A percentile compares a stretch with the other conserved stretches of the same genome.
These are phyloP conservation scores for Megastigmus dorsalis DNA, from an alignment of 2,888 invertebrate genomes.

Conservation along the genomic window DNA sequence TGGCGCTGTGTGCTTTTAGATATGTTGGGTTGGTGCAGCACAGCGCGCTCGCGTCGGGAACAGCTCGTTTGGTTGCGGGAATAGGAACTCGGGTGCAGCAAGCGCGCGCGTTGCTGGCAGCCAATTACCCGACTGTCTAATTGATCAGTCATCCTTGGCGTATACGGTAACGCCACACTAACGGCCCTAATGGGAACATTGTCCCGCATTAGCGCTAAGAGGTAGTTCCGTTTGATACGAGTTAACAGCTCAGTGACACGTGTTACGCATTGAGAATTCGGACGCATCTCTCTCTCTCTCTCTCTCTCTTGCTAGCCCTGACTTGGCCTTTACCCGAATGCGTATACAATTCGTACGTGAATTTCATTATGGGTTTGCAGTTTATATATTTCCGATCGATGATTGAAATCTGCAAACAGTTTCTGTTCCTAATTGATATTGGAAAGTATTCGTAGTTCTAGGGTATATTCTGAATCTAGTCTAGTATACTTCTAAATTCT, in stretches of 20 bases:
- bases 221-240: conserved; percentile 55
- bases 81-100: not conserved
- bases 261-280: conserved; percentile 49
- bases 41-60: too few relatives aligned
- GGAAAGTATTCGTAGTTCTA: too few relatives aligned
- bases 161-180: conserved; percentile 24
- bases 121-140: conserved; percentile 64
- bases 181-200: conserved; percentile 56
- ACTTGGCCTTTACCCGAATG: too few relatives aligned
- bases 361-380: not conserved
- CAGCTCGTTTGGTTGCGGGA: not conserved
- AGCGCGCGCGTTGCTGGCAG: conserved; percentile 5
- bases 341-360: too few relatives aligned
- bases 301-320: too few relatives aligned
- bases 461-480: too few relatives aligned
- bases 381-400: too few relatives aligned
- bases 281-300: not conserved
- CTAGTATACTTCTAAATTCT: too few relatives aligned
- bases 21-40: too few relatives aligned
- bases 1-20: too few relatives aligned
- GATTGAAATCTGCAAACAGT: too few relatives aligned
- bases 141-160: conserved; percentile 64
- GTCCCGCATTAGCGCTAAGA: conserved; percentile 54
- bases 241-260: conserved; percentile 52
- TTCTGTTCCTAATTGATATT: too few relatives aligned